phyloP scores from a whole-genome alignment of 2,797 vertebrate species.

The Trachurus trachurus region DNA sequence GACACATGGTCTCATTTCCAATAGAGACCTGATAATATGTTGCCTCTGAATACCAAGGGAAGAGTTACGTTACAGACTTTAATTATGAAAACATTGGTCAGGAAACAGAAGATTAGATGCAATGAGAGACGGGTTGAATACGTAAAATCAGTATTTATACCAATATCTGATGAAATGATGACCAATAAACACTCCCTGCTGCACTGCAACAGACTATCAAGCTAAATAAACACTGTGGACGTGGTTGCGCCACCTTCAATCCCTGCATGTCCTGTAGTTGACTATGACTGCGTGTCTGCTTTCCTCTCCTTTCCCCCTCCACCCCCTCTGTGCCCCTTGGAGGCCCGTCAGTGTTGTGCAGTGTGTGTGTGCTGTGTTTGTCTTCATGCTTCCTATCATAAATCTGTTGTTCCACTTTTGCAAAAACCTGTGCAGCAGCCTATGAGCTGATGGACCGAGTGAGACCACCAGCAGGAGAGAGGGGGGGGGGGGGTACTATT shows the following conservation, averaged over 20 bases:
- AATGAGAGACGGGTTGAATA: too few species aligned
- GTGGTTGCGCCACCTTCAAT: neutral
- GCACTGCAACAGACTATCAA: neutral
- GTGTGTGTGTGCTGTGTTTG: slow-evolving; percentile 40
- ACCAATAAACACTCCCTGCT: neutral
- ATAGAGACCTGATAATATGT: too few species aligned
- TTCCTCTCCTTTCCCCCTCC: slow-evolving; percentile 34
- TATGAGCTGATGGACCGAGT: slow-evolving; percentile 39
- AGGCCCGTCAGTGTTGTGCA: slow-evolving; percentile 19
- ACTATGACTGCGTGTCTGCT: slow-evolving; percentile 29
- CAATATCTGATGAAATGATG: neutral
- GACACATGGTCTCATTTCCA: too few species aligned
- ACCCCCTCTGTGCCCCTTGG: slow-evolving; percentile 33
- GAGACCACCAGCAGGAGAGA: slow-evolving; percentile 25
- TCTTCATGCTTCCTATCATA: slow-evolving; percentile 52
- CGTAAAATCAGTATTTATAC: neutral
- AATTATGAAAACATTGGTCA: neutral
- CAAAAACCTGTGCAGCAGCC: slow-evolving; percentile 14
- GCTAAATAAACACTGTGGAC: neutral
- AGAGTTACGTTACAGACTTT: neutral
- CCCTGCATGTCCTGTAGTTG: neutral
- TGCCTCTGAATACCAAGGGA: too few species aligned
- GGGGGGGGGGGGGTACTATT: neutral
- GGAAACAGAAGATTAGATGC: neutral
- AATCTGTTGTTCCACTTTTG: slow-evolving; percentile 55